A percentile compares a stretch with the other conserved stretches of the same genome.
These are phyloP conservation scores for Lypha dubia DNA, from an alignment of 2,888 invertebrate genomes.

Conservation along the genomic window DNA sequence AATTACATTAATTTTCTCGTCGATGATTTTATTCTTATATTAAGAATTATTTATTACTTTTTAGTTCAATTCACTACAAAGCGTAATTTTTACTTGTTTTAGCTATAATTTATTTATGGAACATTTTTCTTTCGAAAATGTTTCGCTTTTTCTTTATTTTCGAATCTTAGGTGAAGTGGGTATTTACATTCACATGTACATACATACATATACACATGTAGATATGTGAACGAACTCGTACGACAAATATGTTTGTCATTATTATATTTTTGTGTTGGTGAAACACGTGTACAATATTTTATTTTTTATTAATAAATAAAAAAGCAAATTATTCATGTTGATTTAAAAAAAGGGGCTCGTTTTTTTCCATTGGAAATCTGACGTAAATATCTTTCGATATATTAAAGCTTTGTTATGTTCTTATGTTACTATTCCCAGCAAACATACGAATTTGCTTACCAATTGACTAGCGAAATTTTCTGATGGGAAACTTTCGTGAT, in stretches of 20 bases:
- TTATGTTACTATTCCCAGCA: background rate
- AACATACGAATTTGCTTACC: background rate
- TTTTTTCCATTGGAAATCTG: background rate
- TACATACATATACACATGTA: background rate
- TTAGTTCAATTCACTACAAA: too few relatives aligned
- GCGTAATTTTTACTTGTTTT: too few relatives aligned
- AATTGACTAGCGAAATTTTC: background rate
- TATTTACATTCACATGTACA: background rate
- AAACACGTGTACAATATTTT: background rate
- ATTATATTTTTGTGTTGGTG: background rate
- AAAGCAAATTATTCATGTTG: background rate
- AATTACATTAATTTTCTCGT: too few relatives aligned
- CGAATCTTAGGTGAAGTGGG: background rate
- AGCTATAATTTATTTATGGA: too few relatives aligned
- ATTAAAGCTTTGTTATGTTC: background rate
- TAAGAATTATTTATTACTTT: too few relatives aligned
- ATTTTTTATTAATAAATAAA: background rate
- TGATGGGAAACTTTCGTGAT: background rate
- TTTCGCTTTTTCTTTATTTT: too few relatives aligned
- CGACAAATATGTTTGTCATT: background rate
- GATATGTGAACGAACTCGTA: background rate
- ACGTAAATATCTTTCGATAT: background rate
- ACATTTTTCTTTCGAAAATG: too few relatives aligned
- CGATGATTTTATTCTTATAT: too few relatives aligned
- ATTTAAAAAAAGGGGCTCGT: constrained; percentile 25